Percentiles rank a stretch among this genome's conserved stretches.
Conservation (phyloP, 2,113 vertebrate species). For the zebrafish (Danio rerio) region DNA sequence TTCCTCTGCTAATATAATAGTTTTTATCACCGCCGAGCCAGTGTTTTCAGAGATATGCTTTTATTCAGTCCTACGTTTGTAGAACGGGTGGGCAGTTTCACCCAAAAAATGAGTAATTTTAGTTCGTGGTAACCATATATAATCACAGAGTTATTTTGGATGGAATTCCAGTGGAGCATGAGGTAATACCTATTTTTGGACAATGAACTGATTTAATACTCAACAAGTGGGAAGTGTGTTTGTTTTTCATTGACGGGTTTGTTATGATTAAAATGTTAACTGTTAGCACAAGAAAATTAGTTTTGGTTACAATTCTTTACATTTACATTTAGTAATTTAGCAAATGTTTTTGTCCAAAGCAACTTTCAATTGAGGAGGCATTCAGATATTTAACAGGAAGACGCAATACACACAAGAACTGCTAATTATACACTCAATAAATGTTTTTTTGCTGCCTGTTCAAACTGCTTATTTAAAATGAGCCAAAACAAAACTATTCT, state of each 20-base stretch:
- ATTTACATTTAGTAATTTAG: too few species aligned
- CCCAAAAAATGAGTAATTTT: neutral
- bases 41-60: slow-evolving; percentile 7
- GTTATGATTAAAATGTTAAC: too few species aligned
- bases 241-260: neutral
- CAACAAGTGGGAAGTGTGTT: neutral
- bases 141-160: neutral
- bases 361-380: too few species aligned
- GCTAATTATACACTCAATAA: too few species aligned
- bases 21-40: neutral
- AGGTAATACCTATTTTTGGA: neutral
- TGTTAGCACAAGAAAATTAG: too few species aligned
- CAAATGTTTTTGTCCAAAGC: too few species aligned
- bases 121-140: neutral
- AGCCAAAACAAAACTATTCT: too few species aligned
- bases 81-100: neutral
- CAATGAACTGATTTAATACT: neutral
- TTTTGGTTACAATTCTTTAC: too few species aligned
- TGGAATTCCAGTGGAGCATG: neutral
- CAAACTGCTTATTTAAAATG: too few species aligned
- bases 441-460: too few species aligned
- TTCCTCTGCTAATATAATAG: slow-evolving; percentile 42
- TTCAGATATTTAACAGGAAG: too few species aligned
- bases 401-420: too few species aligned
- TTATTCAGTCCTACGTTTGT: slow-evolving; percentile 1